Conservation (phyloP, 1,140 invertebrate genomes). For the Cydia splendana region DNA sequence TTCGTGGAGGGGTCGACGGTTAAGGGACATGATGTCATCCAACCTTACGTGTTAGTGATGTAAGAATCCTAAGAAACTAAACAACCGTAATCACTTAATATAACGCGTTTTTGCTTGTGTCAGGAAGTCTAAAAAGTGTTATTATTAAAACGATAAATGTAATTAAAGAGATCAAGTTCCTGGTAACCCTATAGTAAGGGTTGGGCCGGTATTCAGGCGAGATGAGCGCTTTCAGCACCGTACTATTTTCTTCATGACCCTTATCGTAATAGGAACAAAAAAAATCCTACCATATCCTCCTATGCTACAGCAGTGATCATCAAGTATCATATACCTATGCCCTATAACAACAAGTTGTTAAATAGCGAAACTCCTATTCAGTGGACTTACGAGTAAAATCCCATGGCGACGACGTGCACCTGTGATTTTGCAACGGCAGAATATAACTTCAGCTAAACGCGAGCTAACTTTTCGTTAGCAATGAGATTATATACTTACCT, state of each 20-base stretch:
- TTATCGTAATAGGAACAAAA: slow-evolving; percentile 41
- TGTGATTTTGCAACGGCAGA: background rate
- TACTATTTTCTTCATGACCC: slow-evolving; percentile 39
- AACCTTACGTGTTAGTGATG: background rate
- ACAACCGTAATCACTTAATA: background rate
- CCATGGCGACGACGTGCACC: too few relatives aligned
- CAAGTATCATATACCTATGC: background rate
- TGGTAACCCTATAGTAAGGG: slow-evolving; percentile 42
- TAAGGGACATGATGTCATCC: slow-evolving; percentile 2
- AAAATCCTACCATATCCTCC: slow-evolving; percentile 43
- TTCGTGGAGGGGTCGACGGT: background rate
- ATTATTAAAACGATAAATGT: background rate
- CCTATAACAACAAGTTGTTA: background rate
- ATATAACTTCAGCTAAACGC: slow-evolving; percentile 1
- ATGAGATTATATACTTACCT: background rate
- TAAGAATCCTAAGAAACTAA: background rate
- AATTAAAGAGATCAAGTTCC: background rate
- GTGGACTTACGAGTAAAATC: background rate
- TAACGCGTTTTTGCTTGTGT: background rate
- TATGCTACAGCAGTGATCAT: background rate
- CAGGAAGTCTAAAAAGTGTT: background rate
- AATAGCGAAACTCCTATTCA: background rate
- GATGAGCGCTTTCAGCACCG: slow-evolving; percentile 60
- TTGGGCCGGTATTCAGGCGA: slow-evolving; percentile 66
- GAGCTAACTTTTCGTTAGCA: background rate